These are phyloP conservation scores for Phortica variegata DNA, from an alignment of 1,140 invertebrate species.

Conservation along the genomic window DNA sequence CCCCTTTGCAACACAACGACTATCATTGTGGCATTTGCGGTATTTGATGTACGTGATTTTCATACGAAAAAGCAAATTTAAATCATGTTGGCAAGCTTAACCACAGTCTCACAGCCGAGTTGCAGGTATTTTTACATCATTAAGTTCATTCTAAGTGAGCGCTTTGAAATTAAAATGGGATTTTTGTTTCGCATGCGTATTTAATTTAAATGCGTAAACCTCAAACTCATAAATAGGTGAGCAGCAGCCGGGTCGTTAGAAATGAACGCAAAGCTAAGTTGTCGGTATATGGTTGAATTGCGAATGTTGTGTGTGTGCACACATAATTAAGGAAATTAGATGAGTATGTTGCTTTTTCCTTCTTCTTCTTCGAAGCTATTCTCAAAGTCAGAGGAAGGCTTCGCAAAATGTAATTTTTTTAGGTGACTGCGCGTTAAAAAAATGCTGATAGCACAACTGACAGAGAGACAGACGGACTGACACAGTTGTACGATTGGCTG, in stretches of 20 bases:
- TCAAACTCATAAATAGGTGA: not conserved
- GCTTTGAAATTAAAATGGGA: constrained; percentile 43
- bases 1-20: too few relatives aligned
- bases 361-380: too few relatives aligned
- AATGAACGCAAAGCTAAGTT: constrained; percentile 14
- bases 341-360: too few relatives aligned
- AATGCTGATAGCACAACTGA: too few relatives aligned
- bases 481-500: too few relatives aligned
- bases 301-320: constrained; percentile 1
- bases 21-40: constrained; percentile 29
- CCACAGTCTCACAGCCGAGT: not conserved
- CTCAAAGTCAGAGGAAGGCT: too few relatives aligned
- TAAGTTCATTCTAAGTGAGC: constrained; percentile 39
- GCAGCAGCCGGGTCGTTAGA: not conserved
- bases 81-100: not conserved
- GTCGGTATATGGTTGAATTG: not conserved
- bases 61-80: constrained; percentile 22
- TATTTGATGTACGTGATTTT: constrained; percentile 36
- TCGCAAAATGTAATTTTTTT: too few relatives aligned
- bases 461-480: too few relatives aligned
- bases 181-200: constrained; percentile 12
- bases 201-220: constrained; percentile 7
- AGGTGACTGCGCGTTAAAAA: too few relatives aligned
- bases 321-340: constrained; percentile 36
- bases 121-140: constrained; percentile 32